phyloP scores from a whole-genome alignment of 1,140 invertebrate species.

The Stegodyphus mimosarum region DNA sequence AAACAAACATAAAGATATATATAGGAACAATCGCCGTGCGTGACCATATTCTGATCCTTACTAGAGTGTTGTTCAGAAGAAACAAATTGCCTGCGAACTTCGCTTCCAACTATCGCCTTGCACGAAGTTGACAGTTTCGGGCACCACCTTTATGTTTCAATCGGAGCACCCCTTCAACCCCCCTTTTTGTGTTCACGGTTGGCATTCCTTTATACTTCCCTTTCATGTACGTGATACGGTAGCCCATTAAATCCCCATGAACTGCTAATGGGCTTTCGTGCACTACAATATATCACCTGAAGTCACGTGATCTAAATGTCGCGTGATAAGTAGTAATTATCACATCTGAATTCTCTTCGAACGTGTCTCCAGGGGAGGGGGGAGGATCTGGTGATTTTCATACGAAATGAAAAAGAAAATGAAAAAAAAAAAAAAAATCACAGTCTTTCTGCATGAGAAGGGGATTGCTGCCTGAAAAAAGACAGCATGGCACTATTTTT shows the following conservation, averaged over 20 bases:
- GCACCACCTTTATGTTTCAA: slow-evolving; percentile 46
- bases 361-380: background rate
- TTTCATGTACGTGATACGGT: slow-evolving; percentile 23
- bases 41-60: no score
- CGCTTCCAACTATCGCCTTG: background rate
- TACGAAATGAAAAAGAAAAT: no score
- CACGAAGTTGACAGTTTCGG: slow-evolving; percentile 36
- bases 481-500: no score
- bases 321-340: slow-evolving; percentile 35
- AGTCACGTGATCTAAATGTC: slow-evolving; percentile 8
- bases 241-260: slow-evolving; percentile 32
- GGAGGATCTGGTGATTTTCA: no score
- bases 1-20: no score
- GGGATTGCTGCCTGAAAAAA: no score
- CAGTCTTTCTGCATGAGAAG: no score
- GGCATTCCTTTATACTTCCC: slow-evolving; percentile 2
- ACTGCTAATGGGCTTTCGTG: slow-evolving; percentile 23
- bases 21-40: no score
- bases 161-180: background rate
- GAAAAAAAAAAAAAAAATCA: no score
- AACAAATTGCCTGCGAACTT: slow-evolving; percentile 35
- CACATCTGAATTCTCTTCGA: slow-evolving; percentile 2
- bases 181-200: background rate
- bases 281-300: slow-evolving; percentile 9
- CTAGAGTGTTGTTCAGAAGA: background rate